These are phyloP conservation scores for Creontiades dilutus DNA, from an alignment of 2,888 invertebrate species.

Conservation along the genomic window DNA sequence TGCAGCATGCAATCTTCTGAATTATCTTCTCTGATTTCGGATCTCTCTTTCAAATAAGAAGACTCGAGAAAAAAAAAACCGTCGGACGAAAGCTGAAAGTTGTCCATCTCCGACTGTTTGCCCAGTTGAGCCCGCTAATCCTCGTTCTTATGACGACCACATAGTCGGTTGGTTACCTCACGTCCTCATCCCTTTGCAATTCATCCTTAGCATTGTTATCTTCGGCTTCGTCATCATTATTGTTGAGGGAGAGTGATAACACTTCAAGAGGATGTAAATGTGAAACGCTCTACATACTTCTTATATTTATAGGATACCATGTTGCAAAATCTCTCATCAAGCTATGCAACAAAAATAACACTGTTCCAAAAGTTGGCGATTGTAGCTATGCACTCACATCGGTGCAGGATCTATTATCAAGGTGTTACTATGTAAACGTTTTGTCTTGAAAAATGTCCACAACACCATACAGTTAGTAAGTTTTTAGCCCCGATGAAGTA, in stretches of 20 bases:
- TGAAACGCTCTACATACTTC: conserved; percentile 22
- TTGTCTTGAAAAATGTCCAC: too few species aligned
- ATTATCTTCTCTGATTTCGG: too few species aligned
- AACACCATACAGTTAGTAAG: too few species aligned
- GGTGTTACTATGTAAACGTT: too few species aligned
- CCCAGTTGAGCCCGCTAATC: conserved; percentile 17
- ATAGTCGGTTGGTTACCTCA: conserved; percentile 6
- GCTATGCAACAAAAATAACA: too few species aligned
- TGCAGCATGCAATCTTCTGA: too few species aligned
- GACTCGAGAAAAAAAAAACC: not conserved
- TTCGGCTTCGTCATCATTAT: conserved; percentile 8
- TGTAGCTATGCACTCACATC: too few species aligned
- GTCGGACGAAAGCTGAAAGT: conserved; percentile 10
- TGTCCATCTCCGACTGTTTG: not conserved
- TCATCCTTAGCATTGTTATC: conserved; percentile 15
- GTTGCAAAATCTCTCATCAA: too few species aligned
- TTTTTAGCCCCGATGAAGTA: too few species aligned
- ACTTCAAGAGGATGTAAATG: not conserved
- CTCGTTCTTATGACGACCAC: conserved; percentile 5
- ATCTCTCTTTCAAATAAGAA: not conserved
- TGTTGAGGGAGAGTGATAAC: not conserved
- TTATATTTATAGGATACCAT: too few species aligned
- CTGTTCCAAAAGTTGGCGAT: too few species aligned
- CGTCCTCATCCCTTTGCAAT: conserved; percentile 26
- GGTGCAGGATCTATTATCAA: too few species aligned